phyloP scores from a whole-genome alignment of 2,797 vertebrate species.

The Pelochelys cantorii region DNA sequence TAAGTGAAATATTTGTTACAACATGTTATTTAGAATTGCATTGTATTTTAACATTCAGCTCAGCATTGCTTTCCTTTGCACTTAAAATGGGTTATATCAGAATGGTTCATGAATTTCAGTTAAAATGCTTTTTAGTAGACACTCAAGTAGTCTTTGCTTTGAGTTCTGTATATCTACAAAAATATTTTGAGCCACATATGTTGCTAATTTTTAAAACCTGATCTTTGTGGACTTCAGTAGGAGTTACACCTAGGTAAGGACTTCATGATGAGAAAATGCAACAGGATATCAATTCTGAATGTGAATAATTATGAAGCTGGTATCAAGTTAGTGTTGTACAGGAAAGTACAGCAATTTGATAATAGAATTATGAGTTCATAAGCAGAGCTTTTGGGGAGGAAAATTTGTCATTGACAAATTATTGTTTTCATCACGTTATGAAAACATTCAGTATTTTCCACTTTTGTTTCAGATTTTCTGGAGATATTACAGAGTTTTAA shows the following conservation, averaged over 20 bases:
- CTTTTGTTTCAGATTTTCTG: neutral
- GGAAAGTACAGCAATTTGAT: neutral
- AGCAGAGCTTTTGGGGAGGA: neutral
- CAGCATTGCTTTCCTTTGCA: neutral
- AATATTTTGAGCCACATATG: neutral
- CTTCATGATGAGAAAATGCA: constrained; percentile 10
- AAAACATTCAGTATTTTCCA: neutral
- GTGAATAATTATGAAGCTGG: constrained; percentile 39
- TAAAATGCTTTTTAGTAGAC: neutral
- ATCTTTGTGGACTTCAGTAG: neutral
- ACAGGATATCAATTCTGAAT: constrained; percentile 25
- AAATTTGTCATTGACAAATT: neutral
- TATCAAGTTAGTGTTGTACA: neutral
- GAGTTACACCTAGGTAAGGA: constrained; percentile 3
- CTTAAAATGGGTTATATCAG: constrained; percentile 23
- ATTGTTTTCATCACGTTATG: neutral
- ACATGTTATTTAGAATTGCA: neutral
- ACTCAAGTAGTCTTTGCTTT: constrained; percentile 36
- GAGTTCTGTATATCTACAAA: neutral
- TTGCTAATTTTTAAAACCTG: neutral
- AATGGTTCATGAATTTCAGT: constrained; percentile 3
- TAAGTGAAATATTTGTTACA: constrained; percentile 16
- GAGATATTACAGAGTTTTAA: neutral
- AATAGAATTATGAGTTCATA: neutral
- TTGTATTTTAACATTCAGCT: neutral